Percentiles rank a stretch among this genome's conserved stretches.
Evolutionary conservation across 2,113 vertebrate species (phyloP).

Genomic region (Pomatorhinus ruficollis): DNA sequence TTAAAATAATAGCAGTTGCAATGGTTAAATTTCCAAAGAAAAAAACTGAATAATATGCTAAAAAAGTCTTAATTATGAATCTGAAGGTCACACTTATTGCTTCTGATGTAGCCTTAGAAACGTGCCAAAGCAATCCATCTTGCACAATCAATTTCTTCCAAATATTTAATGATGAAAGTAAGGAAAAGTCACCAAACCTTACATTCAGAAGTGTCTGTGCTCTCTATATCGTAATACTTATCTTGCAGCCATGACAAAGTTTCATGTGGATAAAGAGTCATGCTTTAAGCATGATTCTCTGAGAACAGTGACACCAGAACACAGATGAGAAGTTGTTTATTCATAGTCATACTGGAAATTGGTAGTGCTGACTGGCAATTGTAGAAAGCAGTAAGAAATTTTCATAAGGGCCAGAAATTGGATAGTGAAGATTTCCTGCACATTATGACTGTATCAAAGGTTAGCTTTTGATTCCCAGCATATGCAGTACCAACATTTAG

Average conservation of each 20-base stretch:
- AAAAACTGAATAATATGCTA: background rate
- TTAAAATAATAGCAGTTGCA: background rate
- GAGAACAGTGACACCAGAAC: background rate
- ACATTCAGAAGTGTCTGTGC: background rate
- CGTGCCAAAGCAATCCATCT: background rate
- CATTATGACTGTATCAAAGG: background rate
- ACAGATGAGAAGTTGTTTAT: background rate
- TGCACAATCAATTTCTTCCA: background rate
- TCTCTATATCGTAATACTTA: background rate
- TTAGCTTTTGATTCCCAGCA: background rate
- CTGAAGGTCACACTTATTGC: background rate
- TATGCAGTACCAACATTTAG: background rate
- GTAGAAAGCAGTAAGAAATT: background rate
- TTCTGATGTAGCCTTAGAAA: background rate
- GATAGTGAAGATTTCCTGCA: background rate
- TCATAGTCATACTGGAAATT: background rate
- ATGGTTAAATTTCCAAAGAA: background rate
- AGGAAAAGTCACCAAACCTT: background rate
- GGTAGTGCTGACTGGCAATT: background rate
- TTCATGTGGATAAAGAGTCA: background rate
- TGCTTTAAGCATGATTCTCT: background rate
- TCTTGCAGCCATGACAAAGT: background rate
- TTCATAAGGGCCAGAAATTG: background rate
- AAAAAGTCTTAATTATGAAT: background rate
- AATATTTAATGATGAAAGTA: background rate